These are phyloP conservation scores for Elachura formosa DNA, from an alignment of 2,113 vertebrate species.

Conservation along the genomic window DNA sequence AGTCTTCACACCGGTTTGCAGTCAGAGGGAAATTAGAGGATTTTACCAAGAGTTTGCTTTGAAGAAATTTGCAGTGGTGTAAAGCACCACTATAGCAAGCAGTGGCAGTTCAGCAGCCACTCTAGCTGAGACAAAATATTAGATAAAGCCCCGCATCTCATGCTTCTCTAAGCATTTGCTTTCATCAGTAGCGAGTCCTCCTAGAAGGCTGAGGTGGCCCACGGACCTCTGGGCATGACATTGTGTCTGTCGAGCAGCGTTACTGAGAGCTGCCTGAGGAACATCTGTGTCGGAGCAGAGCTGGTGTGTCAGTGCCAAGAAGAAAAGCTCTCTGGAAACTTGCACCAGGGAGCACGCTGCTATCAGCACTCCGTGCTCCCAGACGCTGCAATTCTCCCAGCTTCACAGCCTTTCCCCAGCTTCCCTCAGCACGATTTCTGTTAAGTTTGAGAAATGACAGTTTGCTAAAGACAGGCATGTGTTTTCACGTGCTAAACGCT, in stretches of 20 bases:
- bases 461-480: neutral
- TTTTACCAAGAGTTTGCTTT: slow-evolving; percentile 57
- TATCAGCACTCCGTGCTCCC: neutral
- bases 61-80: slow-evolving; percentile 59
- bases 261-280: slow-evolving; percentile 36
- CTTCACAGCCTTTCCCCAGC: neutral
- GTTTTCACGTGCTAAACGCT: neutral
- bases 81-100: slow-evolving; percentile 15
- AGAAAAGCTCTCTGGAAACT: slow-evolving; percentile 68
- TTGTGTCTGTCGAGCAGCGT: neutral
- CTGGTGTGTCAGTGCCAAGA: slow-evolving; percentile 62
- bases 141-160: slow-evolving; percentile 54
- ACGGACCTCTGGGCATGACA: slow-evolving; percentile 1
- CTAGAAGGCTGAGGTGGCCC: slow-evolving; percentile 18
- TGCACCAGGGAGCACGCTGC: slow-evolving; percentile 42
- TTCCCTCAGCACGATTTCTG: neutral
- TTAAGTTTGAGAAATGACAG: neutral
- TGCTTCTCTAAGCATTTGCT: slow-evolving; percentile 70
- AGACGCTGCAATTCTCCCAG: neutral
- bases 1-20: slow-evolving; percentile 53
- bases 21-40: slow-evolving; percentile 57
- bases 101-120: slow-evolving; percentile 33
- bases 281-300: slow-evolving; percentile 47
- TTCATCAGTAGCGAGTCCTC: slow-evolving; percentile 56
- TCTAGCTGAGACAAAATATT: slow-evolving; percentile 43